These are phyloP conservation scores for Pholis gunnellus DNA, from an alignment of 2,113 vertebrate genomes.

Conservation along the genomic window DNA sequence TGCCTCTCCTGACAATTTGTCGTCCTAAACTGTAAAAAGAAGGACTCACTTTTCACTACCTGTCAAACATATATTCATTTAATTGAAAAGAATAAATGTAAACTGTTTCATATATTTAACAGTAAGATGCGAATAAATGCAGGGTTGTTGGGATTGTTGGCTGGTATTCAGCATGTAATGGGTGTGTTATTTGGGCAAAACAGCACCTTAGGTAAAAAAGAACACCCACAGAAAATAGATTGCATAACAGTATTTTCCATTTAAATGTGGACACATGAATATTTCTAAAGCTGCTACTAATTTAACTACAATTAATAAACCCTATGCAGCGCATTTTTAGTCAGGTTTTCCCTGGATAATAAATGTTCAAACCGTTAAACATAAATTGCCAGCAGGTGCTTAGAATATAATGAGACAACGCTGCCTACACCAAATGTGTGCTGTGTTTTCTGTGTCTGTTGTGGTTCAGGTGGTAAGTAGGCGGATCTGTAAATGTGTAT, in stretches of 20 bases:
- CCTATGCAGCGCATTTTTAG: neutral
- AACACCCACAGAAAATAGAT: neutral
- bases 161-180: neutral
- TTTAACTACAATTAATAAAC: conserved; percentile 10
- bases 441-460: neutral
- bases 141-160: neutral
- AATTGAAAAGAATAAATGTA: too few species aligned
- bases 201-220: neutral
- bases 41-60: conserved; percentile 6
- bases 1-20: conserved; percentile 17
- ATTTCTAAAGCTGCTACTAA: neutral
- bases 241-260: neutral
- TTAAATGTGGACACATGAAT: conserved; percentile 1
- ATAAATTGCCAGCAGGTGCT: conserved; percentile 12
- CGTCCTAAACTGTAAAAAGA: neutral
- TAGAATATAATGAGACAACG: conserved; percentile 15
- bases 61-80: neutral
- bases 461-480: conserved; percentile 27
- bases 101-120: neutral
- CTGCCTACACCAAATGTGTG: neutral
- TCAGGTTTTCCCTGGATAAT: conserved; percentile 3
- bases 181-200: neutral
- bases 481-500: neutral
- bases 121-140: neutral
- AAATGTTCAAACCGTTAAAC: conserved; percentile 13